These are phyloP conservation scores for Saccopteryx leptura DNA, from an alignment of 2,113 vertebrate genomes.

Conservation along the genomic window DNA sequence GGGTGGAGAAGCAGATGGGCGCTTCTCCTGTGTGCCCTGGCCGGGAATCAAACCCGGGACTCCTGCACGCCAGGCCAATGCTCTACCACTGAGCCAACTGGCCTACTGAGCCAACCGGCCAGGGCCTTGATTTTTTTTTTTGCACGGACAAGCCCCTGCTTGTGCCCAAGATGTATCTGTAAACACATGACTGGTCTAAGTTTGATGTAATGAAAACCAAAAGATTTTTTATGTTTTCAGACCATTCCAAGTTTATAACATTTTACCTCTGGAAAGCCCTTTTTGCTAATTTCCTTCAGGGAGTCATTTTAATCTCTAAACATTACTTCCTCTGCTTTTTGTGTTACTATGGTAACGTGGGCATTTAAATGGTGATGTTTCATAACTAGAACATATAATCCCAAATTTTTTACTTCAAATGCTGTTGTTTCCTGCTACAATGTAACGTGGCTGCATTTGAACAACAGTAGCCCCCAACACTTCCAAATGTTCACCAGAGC, in stretches of 20 bases:
- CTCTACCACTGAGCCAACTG: too few species aligned
- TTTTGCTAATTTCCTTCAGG: neutral
- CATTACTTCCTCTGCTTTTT: constrained; percentile 35
- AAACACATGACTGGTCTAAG: neutral
- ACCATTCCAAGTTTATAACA: neutral
- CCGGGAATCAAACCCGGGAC: too few species aligned
- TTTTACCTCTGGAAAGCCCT: neutral
- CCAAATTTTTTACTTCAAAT: constrained; percentile 71
- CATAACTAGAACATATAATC: constrained; percentile 64
- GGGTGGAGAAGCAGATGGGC: too few species aligned
- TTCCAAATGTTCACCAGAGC: constrained; percentile 31
- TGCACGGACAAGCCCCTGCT: neutral
- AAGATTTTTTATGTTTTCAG: constrained; percentile 4
- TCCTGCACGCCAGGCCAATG: too few species aligned
- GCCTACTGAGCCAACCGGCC: too few species aligned
- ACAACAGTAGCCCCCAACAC: constrained; percentile 25
- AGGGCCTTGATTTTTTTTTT: neutral
- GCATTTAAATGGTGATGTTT: constrained; percentile 74
- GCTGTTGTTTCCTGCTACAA: constrained; percentile 48
- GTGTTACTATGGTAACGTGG: neutral
- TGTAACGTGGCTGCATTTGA: constrained; percentile 62
- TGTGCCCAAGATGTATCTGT: neutral
- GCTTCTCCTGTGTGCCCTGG: too few species aligned
- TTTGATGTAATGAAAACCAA: neutral
- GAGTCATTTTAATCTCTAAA: neutral